phyloP scores from a whole-genome alignment of 2,797 vertebrate genomes.

The Galago senegalensis region DNA sequence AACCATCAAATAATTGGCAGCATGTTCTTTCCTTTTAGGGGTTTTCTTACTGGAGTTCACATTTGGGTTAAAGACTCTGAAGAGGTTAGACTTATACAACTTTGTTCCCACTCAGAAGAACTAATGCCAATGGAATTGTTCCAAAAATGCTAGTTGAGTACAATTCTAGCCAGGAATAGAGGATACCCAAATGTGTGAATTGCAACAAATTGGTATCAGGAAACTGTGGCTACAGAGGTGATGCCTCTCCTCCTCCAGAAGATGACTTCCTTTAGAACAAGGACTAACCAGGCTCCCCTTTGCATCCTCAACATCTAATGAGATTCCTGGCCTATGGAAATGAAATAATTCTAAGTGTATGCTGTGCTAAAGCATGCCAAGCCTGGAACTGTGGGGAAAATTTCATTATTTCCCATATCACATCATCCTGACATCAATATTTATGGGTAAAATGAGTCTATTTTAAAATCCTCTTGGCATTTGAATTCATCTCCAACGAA shows the following conservation, averaged over 20 bases:
- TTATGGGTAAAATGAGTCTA: background rate
- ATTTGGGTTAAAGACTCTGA: conserved; percentile 13
- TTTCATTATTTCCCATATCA: background rate
- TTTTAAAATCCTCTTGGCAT: background rate
- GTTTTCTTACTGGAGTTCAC: conserved; percentile 70
- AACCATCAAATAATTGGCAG: conserved; percentile 47
- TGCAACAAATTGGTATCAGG: background rate
- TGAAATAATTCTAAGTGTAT: background rate
- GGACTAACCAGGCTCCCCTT: background rate
- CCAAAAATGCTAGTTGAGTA: conserved; percentile 23
- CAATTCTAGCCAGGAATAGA: background rate
- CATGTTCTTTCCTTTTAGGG: conserved; percentile 57
- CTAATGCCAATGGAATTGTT: background rate
- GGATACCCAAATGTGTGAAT: background rate
- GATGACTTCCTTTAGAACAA: background rate
- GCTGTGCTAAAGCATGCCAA: background rate
- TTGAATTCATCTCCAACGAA: background rate
- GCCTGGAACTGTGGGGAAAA: background rate
- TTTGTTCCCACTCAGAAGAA: background rate
- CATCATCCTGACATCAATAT: background rate
- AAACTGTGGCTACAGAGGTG: background rate
- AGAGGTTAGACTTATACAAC: background rate
- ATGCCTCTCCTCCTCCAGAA: background rate
- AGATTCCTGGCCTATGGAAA: background rate
- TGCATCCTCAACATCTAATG: background rate